Conservation (phyloP, 2,113 vertebrate genomes). For the Serilophus lunatus region DNA sequence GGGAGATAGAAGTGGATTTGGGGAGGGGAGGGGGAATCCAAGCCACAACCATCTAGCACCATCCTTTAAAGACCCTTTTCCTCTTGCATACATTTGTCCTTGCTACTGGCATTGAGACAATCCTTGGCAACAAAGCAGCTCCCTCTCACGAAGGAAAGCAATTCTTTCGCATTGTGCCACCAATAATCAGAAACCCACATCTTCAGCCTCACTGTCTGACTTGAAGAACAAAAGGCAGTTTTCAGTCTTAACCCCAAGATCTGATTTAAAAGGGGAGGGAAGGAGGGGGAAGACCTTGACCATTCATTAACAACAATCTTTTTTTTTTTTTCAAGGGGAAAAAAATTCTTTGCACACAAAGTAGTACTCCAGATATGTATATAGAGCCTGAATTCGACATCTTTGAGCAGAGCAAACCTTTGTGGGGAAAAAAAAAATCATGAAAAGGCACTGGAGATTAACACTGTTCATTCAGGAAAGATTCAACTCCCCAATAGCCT, state of each 20-base stretch:
- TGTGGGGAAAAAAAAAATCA: conserved; percentile 9
- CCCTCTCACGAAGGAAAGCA: conserved; percentile 34
- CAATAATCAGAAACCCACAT: conserved; percentile 67
- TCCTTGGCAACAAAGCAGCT: conserved; percentile 41
- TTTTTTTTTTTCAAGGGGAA: background rate
- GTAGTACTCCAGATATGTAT: conserved; percentile 49
- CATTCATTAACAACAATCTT: conserved; percentile 58
- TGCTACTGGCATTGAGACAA: conserved; percentile 35
- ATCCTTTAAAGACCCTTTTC: conserved; percentile 38
- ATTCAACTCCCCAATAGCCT: background rate
- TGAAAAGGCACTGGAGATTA: conserved; percentile 71
- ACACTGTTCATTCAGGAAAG: conserved; percentile 47
- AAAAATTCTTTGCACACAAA: conserved; percentile 6
- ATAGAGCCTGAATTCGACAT: conserved; percentile 52
- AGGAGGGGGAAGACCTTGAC: conserved; percentile 49
- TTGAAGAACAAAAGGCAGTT: conserved; percentile 69
- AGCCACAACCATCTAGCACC: background rate
- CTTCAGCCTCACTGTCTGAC: conserved; percentile 56
- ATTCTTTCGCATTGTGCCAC: conserved; percentile 54
- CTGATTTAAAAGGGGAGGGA: conserved; percentile 54
- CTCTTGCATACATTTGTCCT: conserved; percentile 32
- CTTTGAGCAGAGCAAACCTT: conserved; percentile 59
- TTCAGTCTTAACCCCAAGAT: conserved; percentile 67
- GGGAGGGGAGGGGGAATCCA: background rate
- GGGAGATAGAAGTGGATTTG: background rate